These are phyloP conservation scores for Morus bassanus DNA, from an alignment of 2,797 vertebrate species.

Conservation along the genomic window DNA sequence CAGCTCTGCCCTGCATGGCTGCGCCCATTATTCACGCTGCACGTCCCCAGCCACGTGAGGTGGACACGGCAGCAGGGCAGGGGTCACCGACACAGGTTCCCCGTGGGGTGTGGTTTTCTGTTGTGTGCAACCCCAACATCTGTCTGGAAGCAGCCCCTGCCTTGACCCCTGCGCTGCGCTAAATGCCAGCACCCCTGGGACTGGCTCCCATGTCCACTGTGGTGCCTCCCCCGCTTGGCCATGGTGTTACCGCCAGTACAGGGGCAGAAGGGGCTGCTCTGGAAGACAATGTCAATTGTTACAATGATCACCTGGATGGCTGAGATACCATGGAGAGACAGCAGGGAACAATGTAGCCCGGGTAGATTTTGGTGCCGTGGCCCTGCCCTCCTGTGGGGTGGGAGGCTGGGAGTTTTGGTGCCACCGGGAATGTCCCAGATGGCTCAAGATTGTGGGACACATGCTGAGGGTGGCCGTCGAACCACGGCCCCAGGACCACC, in stretches of 20 bases:
- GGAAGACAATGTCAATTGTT: rapidly evolving
- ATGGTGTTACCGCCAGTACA: rapidly evolving
- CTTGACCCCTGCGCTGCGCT: rapidly evolving
- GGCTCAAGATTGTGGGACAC: not conserved
- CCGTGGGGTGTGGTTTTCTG: rapidly evolving
- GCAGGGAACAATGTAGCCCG: not conserved
- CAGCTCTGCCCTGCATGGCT: not conserved
- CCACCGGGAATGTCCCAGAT: rapidly evolving
- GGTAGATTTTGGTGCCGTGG: not conserved
- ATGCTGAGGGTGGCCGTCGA: rapidly evolving
- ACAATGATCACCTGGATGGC: rapidly evolving
- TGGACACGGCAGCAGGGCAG: not conserved
- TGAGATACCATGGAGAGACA: not conserved
- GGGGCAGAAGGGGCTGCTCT: not conserved
- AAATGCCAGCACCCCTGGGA: too few species aligned
- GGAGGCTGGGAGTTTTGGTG: not conserved
- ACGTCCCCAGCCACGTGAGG: rapidly evolving
- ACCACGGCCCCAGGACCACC: rapidly evolving
- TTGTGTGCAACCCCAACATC: not conserved
- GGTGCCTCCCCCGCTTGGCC: not conserved
- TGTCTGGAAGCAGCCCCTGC: not conserved
- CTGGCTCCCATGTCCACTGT: rapidly evolving
- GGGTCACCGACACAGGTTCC: not conserved
- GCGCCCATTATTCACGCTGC: not conserved
- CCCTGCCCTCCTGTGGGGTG: not conserved